Evolutionary conservation across 37 sponge, comb jelly and placozoan species (phyloP), one percentile per base, ranked within the genome.

Genomic region (Haliclona indistincta): DNA sequence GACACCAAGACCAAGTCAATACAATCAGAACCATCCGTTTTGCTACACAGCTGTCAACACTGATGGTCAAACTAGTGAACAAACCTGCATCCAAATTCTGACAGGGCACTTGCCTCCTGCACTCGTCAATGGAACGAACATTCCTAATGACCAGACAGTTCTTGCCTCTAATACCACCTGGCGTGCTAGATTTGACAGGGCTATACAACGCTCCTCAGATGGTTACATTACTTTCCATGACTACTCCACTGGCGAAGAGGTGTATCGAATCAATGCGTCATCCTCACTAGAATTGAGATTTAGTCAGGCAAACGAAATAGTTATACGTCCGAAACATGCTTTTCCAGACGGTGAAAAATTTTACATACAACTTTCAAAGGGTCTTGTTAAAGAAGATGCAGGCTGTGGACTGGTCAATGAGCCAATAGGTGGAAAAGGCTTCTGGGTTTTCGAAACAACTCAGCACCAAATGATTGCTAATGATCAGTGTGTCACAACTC

Each of bases 401-500:
- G 68, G 68, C 2, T 77, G 78, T 67, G 56, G 68, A 37, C 78
- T 68, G n/a, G 68, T 41, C 34, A 77, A 77, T 52, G 78, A 77
- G 29, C 78, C 78, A 66, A 28, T 77, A 6, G 54, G 20, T n/a
- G 68, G 55, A 17, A 77, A 54, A 51, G 25, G 33, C 1, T 77
- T 66, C 40, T 77, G 78, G 78, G 67, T 40, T 1, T 77, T 77
- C 54, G 78, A 77, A 54, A 77, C 78, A 13, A 13, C n/a, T n/a
- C n/a, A n/a, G n/a, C n/a, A n/a, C n/a, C n/a, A n/a, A n/a, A n/a
- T n/a, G n/a, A n/a, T n/a, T n/a, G n/a, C n/a, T n/a, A n/a, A n/a
- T n/a, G n/a, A n/a, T n/a, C n/a, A n/a, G n/a, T n/a, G n/a, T n/a
- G n/a, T n/a, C n/a, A n/a, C n/a, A n/a, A n/a, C n/a, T n/a, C n/a